Conservation (phyloP, 2,113 vertebrate genomes). For the Leucoraja erinaceus region DNA sequence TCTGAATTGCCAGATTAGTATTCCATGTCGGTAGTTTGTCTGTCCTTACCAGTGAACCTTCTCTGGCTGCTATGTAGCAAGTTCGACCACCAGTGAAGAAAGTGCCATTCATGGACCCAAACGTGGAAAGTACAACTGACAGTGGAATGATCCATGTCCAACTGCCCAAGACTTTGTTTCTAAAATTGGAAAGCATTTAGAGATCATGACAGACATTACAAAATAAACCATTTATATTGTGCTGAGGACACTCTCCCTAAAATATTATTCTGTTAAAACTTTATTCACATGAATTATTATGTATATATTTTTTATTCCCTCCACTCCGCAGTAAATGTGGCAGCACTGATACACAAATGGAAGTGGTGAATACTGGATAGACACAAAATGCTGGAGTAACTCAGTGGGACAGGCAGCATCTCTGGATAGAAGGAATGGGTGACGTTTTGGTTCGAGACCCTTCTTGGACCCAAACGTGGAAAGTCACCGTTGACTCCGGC, state of each 20-base stretch:
- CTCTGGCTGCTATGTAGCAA: slow-evolving; percentile 77
- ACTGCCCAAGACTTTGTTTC: slow-evolving; percentile 72
- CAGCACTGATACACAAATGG: neutral
- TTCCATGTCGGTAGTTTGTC: too few relatives aligned
- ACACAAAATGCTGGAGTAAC: too few relatives aligned
- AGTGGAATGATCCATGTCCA: slow-evolving; percentile 82
- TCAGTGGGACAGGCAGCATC: too few relatives aligned
- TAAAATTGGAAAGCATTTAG: slow-evolving; percentile 43
- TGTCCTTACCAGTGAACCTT: slow-evolving; percentile 72
- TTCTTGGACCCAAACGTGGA: too few relatives aligned
- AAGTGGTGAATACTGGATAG: neutral
- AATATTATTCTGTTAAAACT: neutral
- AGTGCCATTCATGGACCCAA: slow-evolving; percentile 68
- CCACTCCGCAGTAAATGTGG: neutral
- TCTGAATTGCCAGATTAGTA: neutral
- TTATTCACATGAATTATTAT: neutral
- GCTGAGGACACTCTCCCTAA: neutral
- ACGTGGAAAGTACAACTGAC: slow-evolving; percentile 70
- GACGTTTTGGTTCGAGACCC: too few relatives aligned
- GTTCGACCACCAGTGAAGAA: slow-evolving; percentile 73
- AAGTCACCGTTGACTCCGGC: too few relatives aligned
- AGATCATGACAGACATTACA: neutral
- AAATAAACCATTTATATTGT: neutral
- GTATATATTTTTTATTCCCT: neutral
- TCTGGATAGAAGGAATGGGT: too few relatives aligned